Conservation (phyloP, 2,113 vertebrate genomes). For the Buteo buteo region DNA sequence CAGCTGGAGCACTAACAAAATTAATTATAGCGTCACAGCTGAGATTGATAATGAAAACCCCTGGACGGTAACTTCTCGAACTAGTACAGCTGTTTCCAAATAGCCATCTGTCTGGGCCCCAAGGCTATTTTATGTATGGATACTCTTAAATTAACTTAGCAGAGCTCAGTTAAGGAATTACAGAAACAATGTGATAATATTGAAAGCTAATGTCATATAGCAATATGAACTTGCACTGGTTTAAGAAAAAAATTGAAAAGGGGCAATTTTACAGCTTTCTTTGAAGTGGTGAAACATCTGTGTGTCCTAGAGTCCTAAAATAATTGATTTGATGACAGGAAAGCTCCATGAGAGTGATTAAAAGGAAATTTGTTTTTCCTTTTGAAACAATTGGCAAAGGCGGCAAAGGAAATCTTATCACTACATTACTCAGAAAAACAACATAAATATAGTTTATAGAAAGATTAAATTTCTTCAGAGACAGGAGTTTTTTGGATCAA, state of each 20-base stretch:
- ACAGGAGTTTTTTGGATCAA: background rate
- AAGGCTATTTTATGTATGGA: background rate
- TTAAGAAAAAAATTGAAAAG: background rate
- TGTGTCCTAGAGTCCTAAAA: background rate
- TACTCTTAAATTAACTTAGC: background rate
- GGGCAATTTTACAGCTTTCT: background rate
- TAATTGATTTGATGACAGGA: background rate
- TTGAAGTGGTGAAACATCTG: background rate
- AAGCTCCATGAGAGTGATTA: background rate
- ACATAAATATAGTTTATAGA: background rate
- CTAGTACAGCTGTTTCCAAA: conserved; percentile 20
- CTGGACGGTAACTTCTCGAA: conserved; percentile 14
- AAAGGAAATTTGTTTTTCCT: conserved; percentile 17
- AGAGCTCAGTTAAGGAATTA: background rate
- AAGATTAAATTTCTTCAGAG: background rate
- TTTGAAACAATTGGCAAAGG: background rate
- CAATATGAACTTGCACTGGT: background rate
- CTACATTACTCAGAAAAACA: background rate
- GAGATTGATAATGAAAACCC: conserved; percentile 30
- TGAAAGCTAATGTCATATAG: background rate
- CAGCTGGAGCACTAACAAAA: conserved; percentile 29
- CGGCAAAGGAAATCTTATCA: background rate
- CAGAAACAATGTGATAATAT: background rate
- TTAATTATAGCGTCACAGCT: conserved; percentile 26
- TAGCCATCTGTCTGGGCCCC: conserved; percentile 6